These are phyloP conservation scores for Halcyon badia DNA, from an alignment of 2,797 vertebrate genomes.

Conservation along the genomic window DNA sequence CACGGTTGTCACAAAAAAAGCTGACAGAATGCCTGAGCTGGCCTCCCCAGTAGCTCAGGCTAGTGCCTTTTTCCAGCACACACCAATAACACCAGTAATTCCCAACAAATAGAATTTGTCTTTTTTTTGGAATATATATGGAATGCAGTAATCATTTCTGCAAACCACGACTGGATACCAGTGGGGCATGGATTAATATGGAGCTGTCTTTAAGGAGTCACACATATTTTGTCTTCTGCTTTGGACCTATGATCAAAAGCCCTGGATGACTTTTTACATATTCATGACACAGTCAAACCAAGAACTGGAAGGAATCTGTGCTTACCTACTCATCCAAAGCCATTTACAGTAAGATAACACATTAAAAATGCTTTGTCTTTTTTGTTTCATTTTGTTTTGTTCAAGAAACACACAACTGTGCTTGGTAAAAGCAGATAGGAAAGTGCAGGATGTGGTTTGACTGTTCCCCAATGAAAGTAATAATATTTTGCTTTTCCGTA, in stretches of 20 bases:
- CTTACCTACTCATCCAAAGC: neutral
- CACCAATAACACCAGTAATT: neutral
- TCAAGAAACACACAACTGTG: neutral
- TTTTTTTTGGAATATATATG: rapidly evolving
- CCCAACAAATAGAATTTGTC: neutral
- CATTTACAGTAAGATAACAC: neutral
- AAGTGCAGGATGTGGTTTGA: neutral
- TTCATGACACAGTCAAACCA: rapidly evolving
- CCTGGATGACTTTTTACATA: neutral
- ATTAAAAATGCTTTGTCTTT: neutral
- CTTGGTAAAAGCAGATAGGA: neutral
- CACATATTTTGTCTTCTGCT: neutral
- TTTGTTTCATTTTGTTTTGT: neutral
- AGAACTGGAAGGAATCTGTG: neutral
- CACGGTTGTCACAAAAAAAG: neutral
- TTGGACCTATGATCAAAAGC: neutral
- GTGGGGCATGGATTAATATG: neutral
- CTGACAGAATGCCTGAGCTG: neutral
- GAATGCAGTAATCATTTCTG: neutral
- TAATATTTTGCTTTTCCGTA: neutral
- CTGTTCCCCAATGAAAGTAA: neutral
- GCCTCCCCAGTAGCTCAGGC: neutral
- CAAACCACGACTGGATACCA: neutral
- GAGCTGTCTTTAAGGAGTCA: neutral
- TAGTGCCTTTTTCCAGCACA: neutral